These are phyloP conservation scores for Aleiodes leptofemur DNA, from an alignment of 2,888 invertebrate species.

Conservation along the genomic window DNA sequence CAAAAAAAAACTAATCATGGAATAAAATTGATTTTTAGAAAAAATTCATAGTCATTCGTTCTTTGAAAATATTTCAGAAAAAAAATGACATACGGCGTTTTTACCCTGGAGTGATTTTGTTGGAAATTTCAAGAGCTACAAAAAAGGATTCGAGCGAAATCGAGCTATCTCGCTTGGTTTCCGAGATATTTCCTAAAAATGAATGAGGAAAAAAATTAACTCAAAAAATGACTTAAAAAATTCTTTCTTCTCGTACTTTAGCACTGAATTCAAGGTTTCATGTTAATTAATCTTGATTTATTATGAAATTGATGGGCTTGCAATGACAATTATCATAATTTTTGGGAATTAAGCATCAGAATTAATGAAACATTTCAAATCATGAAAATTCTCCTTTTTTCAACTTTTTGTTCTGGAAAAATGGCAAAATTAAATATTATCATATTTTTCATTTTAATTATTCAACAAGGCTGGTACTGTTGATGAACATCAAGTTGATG, in stretches of 20 bases:
- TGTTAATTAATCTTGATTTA: slow-evolving; percentile 4
- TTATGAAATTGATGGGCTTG: slow-evolving; percentile 5
- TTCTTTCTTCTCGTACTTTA: no score
- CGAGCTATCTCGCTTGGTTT: no score
- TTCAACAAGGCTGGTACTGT: slow-evolving; percentile 25
- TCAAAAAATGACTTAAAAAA: no score
- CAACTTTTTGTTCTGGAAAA: neutral
- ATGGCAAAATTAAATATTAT: neutral
- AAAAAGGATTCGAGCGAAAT: no score
- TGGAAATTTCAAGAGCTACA: no score
- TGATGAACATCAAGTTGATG: neutral
- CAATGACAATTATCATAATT: slow-evolving; percentile 18
- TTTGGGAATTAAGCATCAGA: neutral
- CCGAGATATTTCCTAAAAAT: no score
- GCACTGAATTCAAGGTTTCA: no score
- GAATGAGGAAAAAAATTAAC: no score
- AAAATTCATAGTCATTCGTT: no score
- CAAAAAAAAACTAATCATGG: neutral
- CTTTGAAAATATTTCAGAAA: neutral
- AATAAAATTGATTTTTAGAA: no score
- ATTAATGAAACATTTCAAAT: neutral
- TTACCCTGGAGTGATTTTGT: no score
- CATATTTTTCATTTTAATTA: neutral
- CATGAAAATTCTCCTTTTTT: neutral
- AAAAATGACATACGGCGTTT: neutral